Conservation (phyloP, 2,888 invertebrate genomes). For the Zygogramma bicolorata region DNA sequence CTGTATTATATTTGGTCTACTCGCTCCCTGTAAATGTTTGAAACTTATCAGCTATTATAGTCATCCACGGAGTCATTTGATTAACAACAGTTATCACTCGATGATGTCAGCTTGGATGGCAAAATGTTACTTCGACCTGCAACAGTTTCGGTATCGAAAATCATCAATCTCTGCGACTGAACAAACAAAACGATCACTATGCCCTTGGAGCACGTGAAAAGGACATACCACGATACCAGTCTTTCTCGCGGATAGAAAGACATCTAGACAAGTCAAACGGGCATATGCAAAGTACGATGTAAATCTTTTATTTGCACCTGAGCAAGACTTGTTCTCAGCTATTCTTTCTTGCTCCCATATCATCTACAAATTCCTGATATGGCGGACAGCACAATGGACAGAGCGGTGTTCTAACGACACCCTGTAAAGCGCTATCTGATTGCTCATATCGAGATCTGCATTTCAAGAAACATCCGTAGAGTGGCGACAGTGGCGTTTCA, state of each 20-base stretch:
- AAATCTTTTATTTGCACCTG: constrained; percentile 60
- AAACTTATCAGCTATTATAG: no score
- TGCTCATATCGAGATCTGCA: constrained; percentile 62
- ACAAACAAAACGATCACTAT: not conserved
- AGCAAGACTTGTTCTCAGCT: constrained; percentile 60
- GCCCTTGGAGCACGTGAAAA: not conserved
- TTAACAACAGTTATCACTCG: no score
- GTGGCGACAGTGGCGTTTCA: constrained; percentile 5
- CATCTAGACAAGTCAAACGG: constrained; percentile 52
- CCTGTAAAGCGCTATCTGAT: constrained; percentile 64
- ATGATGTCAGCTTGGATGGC: no score
- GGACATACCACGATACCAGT: constrained; percentile 10
- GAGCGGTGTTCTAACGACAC: constrained; percentile 65
- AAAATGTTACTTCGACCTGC: no score
- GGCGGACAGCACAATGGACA: constrained; percentile 65
- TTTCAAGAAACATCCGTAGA: constrained; percentile 55
- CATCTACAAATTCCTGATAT: constrained; percentile 64
- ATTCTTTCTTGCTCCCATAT: constrained; percentile 63
- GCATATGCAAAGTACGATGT: constrained; percentile 58
- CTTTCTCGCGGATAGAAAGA: constrained; percentile 30
- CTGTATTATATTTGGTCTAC: no score
- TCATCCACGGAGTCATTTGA: no score
- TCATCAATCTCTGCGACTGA: not conserved
- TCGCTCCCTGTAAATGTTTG: no score
- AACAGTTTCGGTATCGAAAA: no score